Percentiles rank a stretch among this genome's conserved stretches.
These are phyloP conservation scores for Sarcophaga caerulescens DNA, from an alignment of 2,888 invertebrate genomes.

Conservation along the genomic window DNA sequence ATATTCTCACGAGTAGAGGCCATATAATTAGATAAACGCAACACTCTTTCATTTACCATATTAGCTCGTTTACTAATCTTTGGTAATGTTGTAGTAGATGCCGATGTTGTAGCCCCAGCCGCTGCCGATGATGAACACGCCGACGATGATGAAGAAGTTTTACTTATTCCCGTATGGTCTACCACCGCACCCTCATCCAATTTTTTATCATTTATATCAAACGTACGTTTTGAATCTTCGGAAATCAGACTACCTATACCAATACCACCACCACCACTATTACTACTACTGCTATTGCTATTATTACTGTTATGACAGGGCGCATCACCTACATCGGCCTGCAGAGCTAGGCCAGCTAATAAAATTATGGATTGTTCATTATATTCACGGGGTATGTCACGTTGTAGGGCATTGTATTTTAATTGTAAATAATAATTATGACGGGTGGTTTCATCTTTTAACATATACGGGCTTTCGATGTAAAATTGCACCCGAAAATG, in stretches of 20 bases:
- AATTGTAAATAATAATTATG: constrained; percentile 98
- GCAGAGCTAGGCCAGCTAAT: constrained; percentile 93
- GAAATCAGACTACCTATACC: constrained; percentile 36
- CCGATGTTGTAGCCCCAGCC: constrained; percentile 35
- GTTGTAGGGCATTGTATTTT: constrained; percentile 90
- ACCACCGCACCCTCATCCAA: constrained; percentile 8
- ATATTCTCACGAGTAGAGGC: constrained; percentile 69
- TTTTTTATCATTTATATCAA: constrained; percentile 39
- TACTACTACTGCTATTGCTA: constrained; percentile 70
- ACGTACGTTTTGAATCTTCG: constrained; percentile 20
- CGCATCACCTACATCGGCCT: constrained; percentile 95
- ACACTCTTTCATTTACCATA: constrained; percentile 75
- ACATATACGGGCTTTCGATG: constrained; percentile 93
- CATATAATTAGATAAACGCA: constrained; percentile 75
- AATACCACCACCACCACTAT: constrained; percentile 52
- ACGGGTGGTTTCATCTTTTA: constrained; percentile 94
- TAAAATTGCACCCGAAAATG: constrained; percentile 96
- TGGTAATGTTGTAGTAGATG: constrained; percentile 76
- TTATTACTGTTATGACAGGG: constrained; percentile 74
- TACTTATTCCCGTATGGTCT: constrained; percentile 35
- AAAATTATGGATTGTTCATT: constrained; percentile 87
- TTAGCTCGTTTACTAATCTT: constrained; percentile 76
- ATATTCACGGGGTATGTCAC: constrained; percentile 83
- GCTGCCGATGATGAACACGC: constrained; percentile 39
- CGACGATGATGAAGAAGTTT: constrained; percentile 36